phyloP scores from a whole-genome alignment of 1,140 invertebrate species.

The Orchestia grillus region DNA sequence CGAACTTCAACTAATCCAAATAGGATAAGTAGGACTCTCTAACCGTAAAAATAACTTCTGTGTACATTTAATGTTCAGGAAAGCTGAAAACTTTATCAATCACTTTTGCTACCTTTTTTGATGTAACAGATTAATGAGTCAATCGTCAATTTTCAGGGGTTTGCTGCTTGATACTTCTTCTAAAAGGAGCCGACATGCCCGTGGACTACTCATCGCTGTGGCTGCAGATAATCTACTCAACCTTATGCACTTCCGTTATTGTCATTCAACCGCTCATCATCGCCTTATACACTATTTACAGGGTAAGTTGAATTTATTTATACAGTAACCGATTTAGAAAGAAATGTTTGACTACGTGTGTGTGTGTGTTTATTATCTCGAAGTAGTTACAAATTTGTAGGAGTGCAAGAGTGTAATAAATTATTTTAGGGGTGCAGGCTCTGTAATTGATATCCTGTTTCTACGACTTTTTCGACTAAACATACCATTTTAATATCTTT shows the following conservation, averaged over 20 bases:
- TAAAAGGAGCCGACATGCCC: conserved; percentile 63
- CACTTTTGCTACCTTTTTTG: too few species aligned
- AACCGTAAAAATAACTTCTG: too few species aligned
- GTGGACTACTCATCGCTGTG: conserved; percentile 64
- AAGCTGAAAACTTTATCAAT: too few species aligned
- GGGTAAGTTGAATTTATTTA: conserved; percentile 40
- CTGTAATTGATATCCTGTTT: background rate
- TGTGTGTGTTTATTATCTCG: too few species aligned
- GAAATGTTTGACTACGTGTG: background rate
- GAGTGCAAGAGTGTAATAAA: too few species aligned
- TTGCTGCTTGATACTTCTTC: conserved; percentile 61
- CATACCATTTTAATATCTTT: background rate
- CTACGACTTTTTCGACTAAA: background rate
- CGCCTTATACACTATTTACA: conserved; percentile 63
- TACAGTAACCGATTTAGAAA: background rate
- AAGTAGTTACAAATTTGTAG: too few species aligned
- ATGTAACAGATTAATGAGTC: background rate
- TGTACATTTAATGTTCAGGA: too few species aligned
- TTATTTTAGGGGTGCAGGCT: background rate
- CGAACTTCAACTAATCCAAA: too few species aligned
- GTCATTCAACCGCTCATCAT: conserved; percentile 66
- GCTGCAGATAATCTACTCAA: conserved; percentile 65
- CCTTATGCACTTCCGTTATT: conserved; percentile 63
- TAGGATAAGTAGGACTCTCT: too few species aligned
- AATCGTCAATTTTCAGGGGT: conserved; percentile 48